Conservation (phyloP, 2,113 vertebrate genomes). For the Phoxinus phoxinus region DNA sequence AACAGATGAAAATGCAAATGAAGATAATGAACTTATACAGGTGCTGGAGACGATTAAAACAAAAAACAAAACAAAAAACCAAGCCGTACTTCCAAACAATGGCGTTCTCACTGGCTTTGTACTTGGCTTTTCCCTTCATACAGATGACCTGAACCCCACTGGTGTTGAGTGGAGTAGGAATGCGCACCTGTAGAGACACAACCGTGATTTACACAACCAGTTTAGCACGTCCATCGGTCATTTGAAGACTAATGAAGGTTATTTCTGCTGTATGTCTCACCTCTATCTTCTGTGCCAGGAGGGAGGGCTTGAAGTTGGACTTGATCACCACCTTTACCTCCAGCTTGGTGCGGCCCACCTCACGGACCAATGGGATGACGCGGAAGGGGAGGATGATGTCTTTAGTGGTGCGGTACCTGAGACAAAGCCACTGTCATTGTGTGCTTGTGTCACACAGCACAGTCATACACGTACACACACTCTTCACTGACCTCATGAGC, state of each 20-base stretch:
- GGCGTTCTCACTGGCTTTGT: slow-evolving; percentile 99
- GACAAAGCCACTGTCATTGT: slow-evolving; percentile 21
- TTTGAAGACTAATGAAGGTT: background rate
- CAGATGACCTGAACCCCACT: slow-evolving; percentile 99
- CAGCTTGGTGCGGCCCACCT: slow-evolving; percentile 97
- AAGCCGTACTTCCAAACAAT: slow-evolving; percentile 97
- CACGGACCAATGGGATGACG: slow-evolving; percentile 95
- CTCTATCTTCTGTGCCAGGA: slow-evolving; percentile 99
- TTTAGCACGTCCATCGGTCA: background rate
- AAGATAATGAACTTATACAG: background rate
- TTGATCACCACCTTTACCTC: slow-evolving; percentile 99
- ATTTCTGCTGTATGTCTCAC: slow-evolving; percentile 68
- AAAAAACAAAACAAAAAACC: background rate
- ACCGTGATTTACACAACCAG: background rate
- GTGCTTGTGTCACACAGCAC: background rate
- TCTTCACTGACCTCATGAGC: slow-evolving; percentile 90
- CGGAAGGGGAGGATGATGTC: slow-evolving; percentile 99
- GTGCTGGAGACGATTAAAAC: background rate
- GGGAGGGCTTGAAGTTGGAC: slow-evolving; percentile 98
- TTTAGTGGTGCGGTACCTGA: slow-evolving; percentile 98
- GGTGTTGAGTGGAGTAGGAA: slow-evolving; percentile 96
- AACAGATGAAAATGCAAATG: background rate
- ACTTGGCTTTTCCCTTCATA: slow-evolving; percentile 99
- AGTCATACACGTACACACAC: background rate
- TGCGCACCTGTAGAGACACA: slow-evolving; percentile 85